These are phyloP conservation scores for Hestina assimilis DNA, from an alignment of 1,140 invertebrate genomes.

Conservation along the genomic window DNA sequence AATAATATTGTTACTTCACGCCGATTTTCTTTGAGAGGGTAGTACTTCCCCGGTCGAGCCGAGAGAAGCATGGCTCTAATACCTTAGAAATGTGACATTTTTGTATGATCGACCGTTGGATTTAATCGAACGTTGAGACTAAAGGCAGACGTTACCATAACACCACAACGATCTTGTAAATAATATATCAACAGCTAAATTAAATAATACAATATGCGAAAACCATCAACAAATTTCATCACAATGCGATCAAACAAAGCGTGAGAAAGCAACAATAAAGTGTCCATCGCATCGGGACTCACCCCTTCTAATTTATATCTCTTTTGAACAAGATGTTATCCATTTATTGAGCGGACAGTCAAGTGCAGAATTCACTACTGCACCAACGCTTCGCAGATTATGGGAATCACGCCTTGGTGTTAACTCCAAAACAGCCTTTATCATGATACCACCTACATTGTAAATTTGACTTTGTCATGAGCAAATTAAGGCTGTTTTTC, in stretches of 20 bases:
- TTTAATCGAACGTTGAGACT: no score
- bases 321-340: constrained; percentile 64
- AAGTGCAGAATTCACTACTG: constrained; percentile 70
- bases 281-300: constrained; percentile 21
- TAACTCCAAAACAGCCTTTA: constrained; percentile 30
- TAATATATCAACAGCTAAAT: background rate
- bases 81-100: no score
- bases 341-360: constrained; percentile 51
- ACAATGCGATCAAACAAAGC: constrained; percentile 30
- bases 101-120: no score
- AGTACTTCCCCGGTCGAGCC: no score
- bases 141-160: no score
- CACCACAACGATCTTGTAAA: background rate
- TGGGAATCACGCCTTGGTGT: constrained; percentile 63
- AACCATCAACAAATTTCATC: constrained; percentile 30
- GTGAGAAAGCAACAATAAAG: constrained; percentile 36
- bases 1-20: no score
- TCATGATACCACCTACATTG: background rate
- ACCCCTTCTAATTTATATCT: constrained; percentile 52
- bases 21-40: no score
- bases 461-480: constrained; percentile 21
- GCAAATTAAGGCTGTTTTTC: constrained; percentile 19
- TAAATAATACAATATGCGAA: constrained; percentile 19
- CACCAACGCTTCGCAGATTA: constrained; percentile 62
- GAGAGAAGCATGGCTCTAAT: no score